phyloP scores from a whole-genome alignment of 2,888 invertebrate genomes.

The Alloscopus bannaensis region DNA sequence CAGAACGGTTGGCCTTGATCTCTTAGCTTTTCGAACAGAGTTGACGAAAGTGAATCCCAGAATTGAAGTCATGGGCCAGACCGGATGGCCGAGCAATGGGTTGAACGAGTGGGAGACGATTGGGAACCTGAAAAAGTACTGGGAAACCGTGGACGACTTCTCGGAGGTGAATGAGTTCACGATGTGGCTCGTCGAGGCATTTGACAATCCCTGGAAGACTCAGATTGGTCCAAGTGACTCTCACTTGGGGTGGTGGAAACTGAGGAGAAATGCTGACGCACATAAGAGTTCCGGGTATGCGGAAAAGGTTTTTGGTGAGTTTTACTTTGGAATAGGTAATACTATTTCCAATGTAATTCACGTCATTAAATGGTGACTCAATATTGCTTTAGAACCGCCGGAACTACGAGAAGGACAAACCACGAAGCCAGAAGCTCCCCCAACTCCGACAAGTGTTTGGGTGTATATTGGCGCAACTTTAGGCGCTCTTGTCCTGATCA shows the following conservation, averaged over 20 bases:
- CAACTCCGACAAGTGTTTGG: constrained; percentile 6
- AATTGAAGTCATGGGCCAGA: constrained; percentile 46
- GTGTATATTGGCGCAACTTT: constrained; percentile 29
- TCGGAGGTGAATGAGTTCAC: constrained; percentile 31
- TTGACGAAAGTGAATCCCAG: constrained; percentile 37
- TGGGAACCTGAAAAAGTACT: constrained; percentile 48
- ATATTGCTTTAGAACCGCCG: constrained; percentile 12
- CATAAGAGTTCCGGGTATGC: constrained; percentile 23
- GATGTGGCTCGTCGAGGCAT: constrained; percentile 57
- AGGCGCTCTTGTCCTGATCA: too few relatives aligned
- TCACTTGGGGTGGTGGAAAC: constrained; percentile 64
- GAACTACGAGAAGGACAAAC: constrained; percentile 18
- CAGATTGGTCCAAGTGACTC: constrained; percentile 19
- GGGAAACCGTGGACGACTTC: constrained; percentile 49
- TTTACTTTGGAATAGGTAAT: background rate
- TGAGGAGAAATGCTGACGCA: constrained; percentile 28
- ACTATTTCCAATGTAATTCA: background rate
- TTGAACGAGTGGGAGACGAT: constrained; percentile 21
- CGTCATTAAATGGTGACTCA: background rate
- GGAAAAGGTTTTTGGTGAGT: constrained; percentile 60
- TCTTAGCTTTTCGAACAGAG: constrained; percentile 1
- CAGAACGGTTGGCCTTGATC: constrained; percentile 22
- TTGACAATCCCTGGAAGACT: constrained; percentile 63
- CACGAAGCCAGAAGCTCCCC: too few relatives aligned
- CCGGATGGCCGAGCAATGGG: constrained; percentile 45